Percentiles rank a stretch among this genome's conserved stretches.
phyloP scores from a whole-genome alignment of 2,113 vertebrate genomes.

The Podocnemis expansa region DNA sequence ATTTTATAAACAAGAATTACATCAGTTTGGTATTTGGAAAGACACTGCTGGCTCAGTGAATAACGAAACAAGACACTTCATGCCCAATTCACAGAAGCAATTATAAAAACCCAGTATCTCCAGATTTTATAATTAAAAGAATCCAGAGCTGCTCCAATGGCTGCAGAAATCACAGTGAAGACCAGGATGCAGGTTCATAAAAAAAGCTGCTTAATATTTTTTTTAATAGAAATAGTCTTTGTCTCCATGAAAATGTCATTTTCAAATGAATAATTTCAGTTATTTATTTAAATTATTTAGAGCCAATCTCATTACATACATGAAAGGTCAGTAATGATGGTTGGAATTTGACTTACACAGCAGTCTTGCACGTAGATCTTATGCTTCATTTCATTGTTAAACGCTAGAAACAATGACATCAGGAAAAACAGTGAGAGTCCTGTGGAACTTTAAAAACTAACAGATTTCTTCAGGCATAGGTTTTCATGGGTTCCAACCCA shows the following conservation, averaged over 20 bases:
- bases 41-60: slow-evolving; percentile 19
- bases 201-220: slow-evolving; percentile 1
- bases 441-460: too few species aligned
- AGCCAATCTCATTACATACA: neutral
- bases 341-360: slow-evolving; percentile 37
- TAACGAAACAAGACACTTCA: slow-evolving; percentile 41
- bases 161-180: neutral
- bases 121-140: slow-evolving; percentile 37
- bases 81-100: slow-evolving; percentile 56
- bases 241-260: slow-evolving; percentile 48
- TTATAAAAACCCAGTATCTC: slow-evolving; percentile 43
- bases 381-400: neutral
- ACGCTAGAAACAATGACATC: slow-evolving; percentile 38
- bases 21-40: slow-evolving; percentile 20
- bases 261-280: slow-evolving; percentile 34
- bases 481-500: too few species aligned
- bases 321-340: slow-evolving; percentile 56
- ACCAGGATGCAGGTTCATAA: slow-evolving; percentile 10
- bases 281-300: slow-evolving; percentile 62
- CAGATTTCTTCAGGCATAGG: too few species aligned
- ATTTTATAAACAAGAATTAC: slow-evolving; percentile 19
- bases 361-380: slow-evolving; percentile 1
- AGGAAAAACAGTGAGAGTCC: too few species aligned
- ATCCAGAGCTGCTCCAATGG: neutral
- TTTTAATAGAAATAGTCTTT: slow-evolving; percentile 11